A percentile compares a stretch with the other conserved stretches of the same genome.
Evolutionary conservation across 2,797 vertebrate genomes (phyloP).

Genomic region (Antennarius maculatus): DNA sequence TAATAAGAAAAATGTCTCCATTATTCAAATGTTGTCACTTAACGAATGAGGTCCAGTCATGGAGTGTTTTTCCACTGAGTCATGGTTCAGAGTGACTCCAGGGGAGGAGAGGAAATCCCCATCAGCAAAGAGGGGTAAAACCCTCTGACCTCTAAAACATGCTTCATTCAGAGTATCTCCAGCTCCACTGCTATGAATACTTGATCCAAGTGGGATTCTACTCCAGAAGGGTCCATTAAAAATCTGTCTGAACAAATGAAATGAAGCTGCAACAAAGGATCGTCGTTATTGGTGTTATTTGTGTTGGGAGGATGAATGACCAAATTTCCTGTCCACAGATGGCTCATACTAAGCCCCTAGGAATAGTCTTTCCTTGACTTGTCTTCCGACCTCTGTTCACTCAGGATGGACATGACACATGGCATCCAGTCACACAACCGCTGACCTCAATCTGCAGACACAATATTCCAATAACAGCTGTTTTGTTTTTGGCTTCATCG

Average conservation of each 20-base stretch:
- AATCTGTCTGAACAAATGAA: neutral
- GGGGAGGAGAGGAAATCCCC: constrained; percentile 68
- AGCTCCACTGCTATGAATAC: neutral
- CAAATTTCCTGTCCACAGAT: constrained; percentile 67
- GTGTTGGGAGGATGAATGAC: constrained; percentile 40
- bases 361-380: constrained; percentile 26
- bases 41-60: constrained; percentile 24
- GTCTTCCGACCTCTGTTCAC: constrained; percentile 45
- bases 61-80: constrained; percentile 58
- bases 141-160: constrained; percentile 36
- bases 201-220: constrained; percentile 12
- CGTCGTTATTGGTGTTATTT: constrained; percentile 14
- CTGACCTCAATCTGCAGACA: constrained; percentile 25
- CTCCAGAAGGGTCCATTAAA: neutral
- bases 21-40: constrained; percentile 34
- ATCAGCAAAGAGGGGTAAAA: constrained; percentile 52
- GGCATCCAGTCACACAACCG: constrained; percentile 30
- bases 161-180: constrained; percentile 8
- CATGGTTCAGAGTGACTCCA: constrained; percentile 61
- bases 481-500: constrained; percentile 43
- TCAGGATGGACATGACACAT: constrained; percentile 32
- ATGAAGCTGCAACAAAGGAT: constrained; percentile 22
- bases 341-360: constrained; percentile 37
- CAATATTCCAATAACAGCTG: constrained; percentile 30
- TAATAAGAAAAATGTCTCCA: neutral